Conservation (phyloP, 2,113 vertebrate genomes). For the Miniopterus natalensis region DNA sequence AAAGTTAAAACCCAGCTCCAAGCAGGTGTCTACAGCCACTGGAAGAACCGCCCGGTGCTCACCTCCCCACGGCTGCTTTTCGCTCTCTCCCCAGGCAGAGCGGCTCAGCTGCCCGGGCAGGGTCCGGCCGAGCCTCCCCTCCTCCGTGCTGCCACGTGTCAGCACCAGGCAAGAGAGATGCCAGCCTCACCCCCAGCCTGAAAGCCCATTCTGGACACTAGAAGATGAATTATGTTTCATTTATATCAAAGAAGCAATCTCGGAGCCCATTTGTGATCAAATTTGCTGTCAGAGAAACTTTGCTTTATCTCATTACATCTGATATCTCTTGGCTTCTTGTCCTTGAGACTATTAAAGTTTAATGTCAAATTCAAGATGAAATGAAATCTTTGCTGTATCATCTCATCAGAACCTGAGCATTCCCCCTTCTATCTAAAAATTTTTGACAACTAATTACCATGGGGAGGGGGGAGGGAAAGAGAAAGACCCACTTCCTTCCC, state of each 20-base stretch:
- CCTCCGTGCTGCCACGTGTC: slow-evolving; percentile 80
- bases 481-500: slow-evolving; percentile 45
- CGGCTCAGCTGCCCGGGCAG: fast-evolving
- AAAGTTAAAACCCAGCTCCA: background rate
- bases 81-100: background rate
- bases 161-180: slow-evolving; percentile 82
- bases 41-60: fast-evolving
- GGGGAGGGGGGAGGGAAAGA: slow-evolving; percentile 40
- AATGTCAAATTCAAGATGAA: slow-evolving; percentile 92
- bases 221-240: slow-evolving; percentile 93
- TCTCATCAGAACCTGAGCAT: slow-evolving; percentile 87
- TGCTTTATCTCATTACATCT: slow-evolving; percentile 93
- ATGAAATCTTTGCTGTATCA: slow-evolving; percentile 91
- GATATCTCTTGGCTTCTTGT: slow-evolving; percentile 92
- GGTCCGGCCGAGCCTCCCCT: background rate
- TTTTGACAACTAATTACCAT: slow-evolving; percentile 88
- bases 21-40: background rate
- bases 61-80: background rate
- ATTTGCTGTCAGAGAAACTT: slow-evolving; percentile 93
- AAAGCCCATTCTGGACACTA: slow-evolving; percentile 86
- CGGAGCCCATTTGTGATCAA: slow-evolving; percentile 92
- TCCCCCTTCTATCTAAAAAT: slow-evolving; percentile 85
- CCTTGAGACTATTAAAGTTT: slow-evolving; percentile 93
- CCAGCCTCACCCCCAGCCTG: slow-evolving; percentile 87
- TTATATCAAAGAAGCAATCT: slow-evolving; percentile 93